phyloP scores from a whole-genome alignment of 2,888 invertebrate species.

The Eilema griseolum region DNA sequence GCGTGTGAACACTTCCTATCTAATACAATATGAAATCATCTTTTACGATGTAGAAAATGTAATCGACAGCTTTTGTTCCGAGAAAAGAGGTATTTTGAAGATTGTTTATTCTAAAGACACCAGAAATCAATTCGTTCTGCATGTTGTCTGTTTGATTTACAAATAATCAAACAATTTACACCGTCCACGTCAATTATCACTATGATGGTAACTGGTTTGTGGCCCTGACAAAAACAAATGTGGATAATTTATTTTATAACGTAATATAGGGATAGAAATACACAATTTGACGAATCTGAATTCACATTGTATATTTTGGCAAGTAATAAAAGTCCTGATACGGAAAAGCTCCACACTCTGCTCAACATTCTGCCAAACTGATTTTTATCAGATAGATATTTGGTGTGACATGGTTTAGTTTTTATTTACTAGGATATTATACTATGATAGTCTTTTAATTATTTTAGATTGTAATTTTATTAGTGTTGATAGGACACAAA shows the following conservation, averaged over 20 bases:
- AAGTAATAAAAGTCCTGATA: neutral
- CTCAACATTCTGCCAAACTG: too few relatives aligned
- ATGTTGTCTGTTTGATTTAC: constrained; percentile 36
- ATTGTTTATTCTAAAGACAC: constrained; percentile 37
- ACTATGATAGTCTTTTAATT: too few relatives aligned
- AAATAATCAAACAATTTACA: constrained; percentile 32
- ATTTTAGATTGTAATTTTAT: too few relatives aligned
- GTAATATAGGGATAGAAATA: constrained; percentile 23
- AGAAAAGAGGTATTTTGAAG: constrained; percentile 26
- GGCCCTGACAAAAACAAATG: constrained; percentile 20
- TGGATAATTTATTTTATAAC: constrained; percentile 31
- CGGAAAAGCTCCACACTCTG: neutral
- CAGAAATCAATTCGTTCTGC: constrained; percentile 40
- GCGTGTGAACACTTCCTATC: constrained; percentile 35
- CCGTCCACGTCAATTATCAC: constrained; percentile 31
- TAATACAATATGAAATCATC: constrained; percentile 29
- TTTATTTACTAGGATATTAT: too few relatives aligned
- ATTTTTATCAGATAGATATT: too few relatives aligned
- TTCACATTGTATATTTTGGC: neutral
- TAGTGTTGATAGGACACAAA: too few relatives aligned
- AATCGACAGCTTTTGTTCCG: constrained; percentile 25
- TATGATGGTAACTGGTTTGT: constrained; percentile 37
- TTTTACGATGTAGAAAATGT: constrained; percentile 28
- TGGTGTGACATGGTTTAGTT: too few relatives aligned
- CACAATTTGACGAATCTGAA: neutral